Evolutionary conservation across 2,113 vertebrate genomes (phyloP).

Genomic region (Ptyas mucosa): DNA sequence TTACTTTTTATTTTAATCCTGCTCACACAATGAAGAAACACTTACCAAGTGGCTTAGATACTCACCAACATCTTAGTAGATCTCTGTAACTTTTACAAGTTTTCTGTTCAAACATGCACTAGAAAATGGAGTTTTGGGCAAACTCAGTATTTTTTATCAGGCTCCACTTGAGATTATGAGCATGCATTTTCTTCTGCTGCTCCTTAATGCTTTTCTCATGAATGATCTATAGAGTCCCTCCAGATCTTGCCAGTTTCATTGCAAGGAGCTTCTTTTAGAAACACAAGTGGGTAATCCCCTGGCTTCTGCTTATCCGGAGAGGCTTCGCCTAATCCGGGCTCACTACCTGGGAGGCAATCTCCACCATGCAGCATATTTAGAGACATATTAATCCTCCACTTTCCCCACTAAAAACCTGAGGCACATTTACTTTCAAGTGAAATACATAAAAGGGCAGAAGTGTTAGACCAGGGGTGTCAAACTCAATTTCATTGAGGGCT

Average conservation of each 20-base stretch:
- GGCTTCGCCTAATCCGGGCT: too few relatives aligned
- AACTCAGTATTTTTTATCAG: not conserved
- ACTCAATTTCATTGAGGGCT: too few relatives aligned
- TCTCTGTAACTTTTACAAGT: not conserved
- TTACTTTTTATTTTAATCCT: not conserved
- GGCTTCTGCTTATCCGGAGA: too few relatives aligned
- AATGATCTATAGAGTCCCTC: not conserved
- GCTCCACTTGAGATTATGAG: not conserved
- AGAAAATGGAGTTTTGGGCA: not conserved
- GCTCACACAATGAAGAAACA: not conserved
- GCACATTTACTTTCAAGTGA: not conserved
- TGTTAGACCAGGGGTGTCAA: not conserved
- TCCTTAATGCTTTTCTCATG: not conserved
- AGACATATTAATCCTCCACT: not conserved
- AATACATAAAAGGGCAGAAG: not conserved
- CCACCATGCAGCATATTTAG: not conserved
- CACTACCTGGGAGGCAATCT: too few relatives aligned
- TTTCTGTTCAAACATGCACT: not conserved
- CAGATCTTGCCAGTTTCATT: not conserved
- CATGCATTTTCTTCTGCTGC: not conserved
- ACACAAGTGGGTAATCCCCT: too few relatives aligned
- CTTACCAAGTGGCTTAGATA: not conserved
- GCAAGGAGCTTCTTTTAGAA: too few relatives aligned
- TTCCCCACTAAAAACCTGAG: not conserved
- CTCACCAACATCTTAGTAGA: not conserved